Conservation (phyloP, 2,888 invertebrate genomes). For the Habroteleia sp. region DNA sequence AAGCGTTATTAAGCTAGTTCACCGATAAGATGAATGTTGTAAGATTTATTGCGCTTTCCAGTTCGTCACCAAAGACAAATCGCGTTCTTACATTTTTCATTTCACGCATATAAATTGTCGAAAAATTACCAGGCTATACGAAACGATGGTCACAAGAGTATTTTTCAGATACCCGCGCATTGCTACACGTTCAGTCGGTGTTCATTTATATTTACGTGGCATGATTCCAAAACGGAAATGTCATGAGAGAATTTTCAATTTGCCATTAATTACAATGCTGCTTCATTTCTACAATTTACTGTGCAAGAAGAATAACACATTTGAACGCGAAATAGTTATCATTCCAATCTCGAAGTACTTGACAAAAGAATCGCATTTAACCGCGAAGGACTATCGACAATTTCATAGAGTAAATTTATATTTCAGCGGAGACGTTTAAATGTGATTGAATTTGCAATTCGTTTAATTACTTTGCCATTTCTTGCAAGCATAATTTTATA, state of each 20-base stretch:
- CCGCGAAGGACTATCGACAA: conserved; percentile 12
- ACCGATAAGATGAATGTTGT: conserved; percentile 55
- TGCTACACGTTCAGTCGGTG: conserved; percentile 8
- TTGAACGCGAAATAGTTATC: conserved; percentile 13
- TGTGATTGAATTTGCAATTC: too few relatives aligned
- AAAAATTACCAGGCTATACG: conserved; percentile 36
- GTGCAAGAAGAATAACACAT: conserved; percentile 7
- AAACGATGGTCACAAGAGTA: conserved; percentile 16
- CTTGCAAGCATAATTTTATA: too few relatives aligned
- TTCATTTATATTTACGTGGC: conserved; percentile 41
- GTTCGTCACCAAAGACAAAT: conserved; percentile 61
- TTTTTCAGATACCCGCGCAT: conserved; percentile 28
- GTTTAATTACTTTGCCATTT: too few relatives aligned
- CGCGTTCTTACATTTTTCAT: conserved; percentile 39
- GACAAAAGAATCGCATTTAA: neutral
- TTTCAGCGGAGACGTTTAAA: neutral
- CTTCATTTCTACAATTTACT: conserved; percentile 17
- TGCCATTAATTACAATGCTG: conserved; percentile 43
- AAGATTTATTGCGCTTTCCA: conserved; percentile 58
- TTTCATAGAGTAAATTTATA: conserved; percentile 12
- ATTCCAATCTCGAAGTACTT: conserved; percentile 8
- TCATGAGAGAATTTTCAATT: conserved; percentile 45
- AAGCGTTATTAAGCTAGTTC: conserved; percentile 3
- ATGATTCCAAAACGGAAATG: conserved; percentile 40
- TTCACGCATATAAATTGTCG: conserved; percentile 7